A percentile compares a stretch with the other conserved stretches of the same genome.
Evolutionary conservation across 2,113 vertebrate genomes (phyloP).

Genomic region (Dicerorhinus sumatrensis): DNA sequence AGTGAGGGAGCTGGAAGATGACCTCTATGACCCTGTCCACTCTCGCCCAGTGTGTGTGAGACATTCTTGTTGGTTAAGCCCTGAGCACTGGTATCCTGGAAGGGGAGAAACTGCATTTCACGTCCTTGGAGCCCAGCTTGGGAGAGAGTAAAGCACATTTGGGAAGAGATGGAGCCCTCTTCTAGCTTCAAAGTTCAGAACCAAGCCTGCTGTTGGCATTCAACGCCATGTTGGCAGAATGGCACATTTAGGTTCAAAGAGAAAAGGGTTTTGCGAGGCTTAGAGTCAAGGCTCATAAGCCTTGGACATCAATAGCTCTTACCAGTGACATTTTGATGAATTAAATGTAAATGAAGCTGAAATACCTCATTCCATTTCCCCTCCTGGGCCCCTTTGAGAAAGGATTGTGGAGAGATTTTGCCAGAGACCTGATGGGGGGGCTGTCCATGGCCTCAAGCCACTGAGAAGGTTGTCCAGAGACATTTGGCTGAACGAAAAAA

Average conservation of each 20-base stretch:
- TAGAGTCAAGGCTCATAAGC: conserved; percentile 74
- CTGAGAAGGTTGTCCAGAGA: conserved; percentile 34
- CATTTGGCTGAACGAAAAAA: conserved; percentile 54
- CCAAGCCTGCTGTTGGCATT: neutral
- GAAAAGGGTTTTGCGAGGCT: conserved; percentile 68
- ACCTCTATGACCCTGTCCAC: neutral
- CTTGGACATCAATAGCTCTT: conserved; percentile 73
- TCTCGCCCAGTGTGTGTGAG: neutral
- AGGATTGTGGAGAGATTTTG: neutral
- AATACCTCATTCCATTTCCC: conserved; percentile 54
- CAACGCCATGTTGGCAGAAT: neutral
- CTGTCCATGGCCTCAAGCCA: neutral
- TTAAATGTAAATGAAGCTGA: conserved; percentile 76
- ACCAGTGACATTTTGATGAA: conserved; percentile 77
- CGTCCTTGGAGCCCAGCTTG: neutral
- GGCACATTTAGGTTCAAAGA: conserved; percentile 70
- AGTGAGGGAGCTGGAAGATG: neutral
- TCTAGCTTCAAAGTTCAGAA: conserved; percentile 15
- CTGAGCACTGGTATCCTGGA: neutral
- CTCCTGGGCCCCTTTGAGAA: neutral
- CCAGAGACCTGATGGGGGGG: neutral
- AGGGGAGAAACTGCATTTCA: neutral
- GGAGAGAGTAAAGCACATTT: neutral
- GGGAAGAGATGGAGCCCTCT: neutral
- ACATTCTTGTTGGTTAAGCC: neutral